phyloP scores from a whole-genome alignment of 2,797 vertebrate species.

The Megalops cyprinoides region DNA sequence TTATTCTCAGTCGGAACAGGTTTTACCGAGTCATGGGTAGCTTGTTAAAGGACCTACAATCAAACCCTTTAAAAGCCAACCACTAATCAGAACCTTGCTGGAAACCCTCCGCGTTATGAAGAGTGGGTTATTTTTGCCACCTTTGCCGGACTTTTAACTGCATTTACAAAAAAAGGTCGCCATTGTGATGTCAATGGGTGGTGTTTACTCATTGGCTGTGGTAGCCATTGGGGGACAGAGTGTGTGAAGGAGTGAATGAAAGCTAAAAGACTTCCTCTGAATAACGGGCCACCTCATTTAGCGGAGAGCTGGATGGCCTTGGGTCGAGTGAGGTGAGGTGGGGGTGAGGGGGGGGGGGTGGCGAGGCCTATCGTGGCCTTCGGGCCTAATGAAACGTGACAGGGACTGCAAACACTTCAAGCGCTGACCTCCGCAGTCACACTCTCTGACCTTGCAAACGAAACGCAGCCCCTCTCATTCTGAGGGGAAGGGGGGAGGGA shows the following conservation, averaged over 20 bases:
- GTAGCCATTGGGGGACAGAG: neutral
- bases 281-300: neutral
- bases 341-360: neutral
- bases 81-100: too few relatives aligned
- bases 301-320: neutral
- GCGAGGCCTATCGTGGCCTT: neutral
- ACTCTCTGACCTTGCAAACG: neutral
- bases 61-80: too few relatives aligned
- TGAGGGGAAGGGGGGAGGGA: neutral
- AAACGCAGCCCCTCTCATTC: neutral
- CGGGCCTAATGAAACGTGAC: conserved; percentile 20
- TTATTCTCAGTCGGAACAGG: too few relatives aligned
- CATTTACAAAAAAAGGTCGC: neutral
- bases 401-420: conserved; percentile 15
- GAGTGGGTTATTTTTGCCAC: too few relatives aligned
- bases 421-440: neutral
- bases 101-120: too few relatives aligned
- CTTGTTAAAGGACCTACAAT: too few relatives aligned
- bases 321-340: neutral
- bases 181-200: neutral
- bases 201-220: neutral
- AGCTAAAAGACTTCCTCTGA: neutral
- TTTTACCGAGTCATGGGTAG: too few relatives aligned
- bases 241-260: neutral
- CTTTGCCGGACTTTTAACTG: too few relatives aligned